A percentile compares a stretch with the other conserved stretches of the same genome.
Evolutionary conservation across 2,888 invertebrate genomes (phyloP).

Genomic region (Agrotis segetum): DNA sequence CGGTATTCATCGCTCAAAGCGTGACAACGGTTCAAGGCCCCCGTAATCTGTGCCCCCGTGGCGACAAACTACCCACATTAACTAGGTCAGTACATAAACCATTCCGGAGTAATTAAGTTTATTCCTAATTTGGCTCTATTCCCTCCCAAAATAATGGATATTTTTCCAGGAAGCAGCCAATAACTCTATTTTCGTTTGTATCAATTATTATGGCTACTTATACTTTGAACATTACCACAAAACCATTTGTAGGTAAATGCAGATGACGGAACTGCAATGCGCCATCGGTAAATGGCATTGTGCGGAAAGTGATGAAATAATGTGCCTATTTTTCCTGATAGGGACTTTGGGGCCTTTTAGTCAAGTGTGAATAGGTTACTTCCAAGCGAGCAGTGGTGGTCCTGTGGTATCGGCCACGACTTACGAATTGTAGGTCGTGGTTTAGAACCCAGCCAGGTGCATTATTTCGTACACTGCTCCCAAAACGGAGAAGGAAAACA

Average conservation of each 20-base stretch:
- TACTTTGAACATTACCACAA: not conserved
- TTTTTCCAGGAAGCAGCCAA: constrained; percentile 22
- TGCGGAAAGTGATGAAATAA: no score
- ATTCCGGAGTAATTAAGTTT: constrained; percentile 48
- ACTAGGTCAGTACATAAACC: constrained; percentile 42
- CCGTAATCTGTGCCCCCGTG: not conserved
- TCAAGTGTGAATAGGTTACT: no score
- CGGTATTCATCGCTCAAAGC: not conserved
- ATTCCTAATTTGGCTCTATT: constrained; percentile 45
- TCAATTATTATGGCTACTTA: not conserved
- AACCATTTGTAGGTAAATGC: not conserved
- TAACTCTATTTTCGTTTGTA: constrained; percentile 5
- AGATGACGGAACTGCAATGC: no score
- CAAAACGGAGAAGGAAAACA: no score
- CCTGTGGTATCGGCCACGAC: no score
- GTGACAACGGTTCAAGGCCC: not conserved
- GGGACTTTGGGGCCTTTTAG: no score
- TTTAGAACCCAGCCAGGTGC: no score
- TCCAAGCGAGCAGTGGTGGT: no score
- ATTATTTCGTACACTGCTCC: no score
- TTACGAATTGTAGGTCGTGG: no score
- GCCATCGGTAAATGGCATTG: no score
- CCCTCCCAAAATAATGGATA: not conserved
- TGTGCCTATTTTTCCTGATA: no score
- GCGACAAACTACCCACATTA: constrained; percentile 16